Evolutionary conservation across 2,113 vertebrate genomes (phyloP), one percentile per base, ranked within the genome.

Genomic region (Argyrosomus japonicus): DNA sequence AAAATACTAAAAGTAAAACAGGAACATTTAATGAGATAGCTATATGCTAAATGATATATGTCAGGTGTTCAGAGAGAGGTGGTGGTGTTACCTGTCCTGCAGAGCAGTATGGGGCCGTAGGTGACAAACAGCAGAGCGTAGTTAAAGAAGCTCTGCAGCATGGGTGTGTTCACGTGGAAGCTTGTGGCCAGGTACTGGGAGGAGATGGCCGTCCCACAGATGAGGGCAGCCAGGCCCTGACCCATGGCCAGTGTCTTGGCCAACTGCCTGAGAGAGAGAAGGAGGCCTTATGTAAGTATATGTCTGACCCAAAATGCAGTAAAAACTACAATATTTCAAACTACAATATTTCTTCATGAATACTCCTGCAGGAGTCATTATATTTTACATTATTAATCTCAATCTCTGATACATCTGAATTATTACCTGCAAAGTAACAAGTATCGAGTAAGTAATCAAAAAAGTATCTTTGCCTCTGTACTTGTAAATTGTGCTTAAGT

Each of bases 61-160:
- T 79, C 14, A 48, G 13, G 63, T 9, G 50, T 69, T 21, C 14
- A 27, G 53, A n/a, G 9, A 18, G 0, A 27, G 4, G 9, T 21
- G 29, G 3, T 14, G n/a, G 14, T 14, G 32, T 75, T 95, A 99
- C 98, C 98, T 95, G 89, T 94, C 62, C 88, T 96, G 91, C 97
- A 97, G 3, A 96, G 87, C 91, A 99, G 92, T 88, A 93, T 92
- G 68, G 88, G 81, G 5, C 96, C 97, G 84, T 99, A 99, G 80
- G 96, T 93, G 51, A 95, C 82, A 77, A 96, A 94, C 10, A 99
- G 93, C 64, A 99, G 89, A 61, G 75, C 64, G 75, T 99, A 99
- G 93, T 95, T 97, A 79, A 97, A 91, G 65, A 97, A 95, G 85
- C 97, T 98, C 89, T 99, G 98, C 40, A 99, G 88, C 97, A 99